A percentile compares a stretch with the other conserved stretches of the same genome.
These are phyloP conservation scores for Takifugu rubripes DNA, from an alignment of 2,797 vertebrate genomes.

Conservation along the genomic window DNA sequence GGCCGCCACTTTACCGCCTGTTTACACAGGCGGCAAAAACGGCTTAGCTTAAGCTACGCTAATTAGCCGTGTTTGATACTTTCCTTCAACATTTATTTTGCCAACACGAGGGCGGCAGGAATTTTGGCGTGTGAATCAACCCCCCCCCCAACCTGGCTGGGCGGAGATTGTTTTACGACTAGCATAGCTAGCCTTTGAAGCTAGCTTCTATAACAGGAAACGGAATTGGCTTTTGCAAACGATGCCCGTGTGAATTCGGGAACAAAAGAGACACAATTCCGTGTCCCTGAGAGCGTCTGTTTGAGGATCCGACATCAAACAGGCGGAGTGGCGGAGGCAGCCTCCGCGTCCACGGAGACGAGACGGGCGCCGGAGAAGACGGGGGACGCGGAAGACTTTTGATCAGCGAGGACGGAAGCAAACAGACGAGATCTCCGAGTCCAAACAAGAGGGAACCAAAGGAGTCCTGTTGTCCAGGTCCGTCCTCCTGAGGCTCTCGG, in stretches of 20 bases:
- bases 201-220: conserved; percentile 44
- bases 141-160: too few species aligned
- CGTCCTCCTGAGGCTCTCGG: not conserved
- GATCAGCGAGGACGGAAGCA: conserved; percentile 37
- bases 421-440: conserved; percentile 4
- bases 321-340: conserved; percentile 48
- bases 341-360: too few species aligned
- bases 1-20: too few species aligned
- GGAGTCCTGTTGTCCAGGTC: too few species aligned
- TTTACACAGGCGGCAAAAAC: too few species aligned
- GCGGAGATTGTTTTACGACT: not conserved
- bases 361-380: too few species aligned
- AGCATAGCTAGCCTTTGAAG: conserved; percentile 22
- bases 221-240: conserved; percentile 42
- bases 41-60: too few species aligned
- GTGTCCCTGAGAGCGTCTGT: conserved; percentile 42
- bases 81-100: too few species aligned
- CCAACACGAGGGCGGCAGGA: too few species aligned
- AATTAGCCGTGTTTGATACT: too few species aligned
- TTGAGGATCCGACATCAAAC: conserved; percentile 71
- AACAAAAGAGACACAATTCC: conserved; percentile 30
- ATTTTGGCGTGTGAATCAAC: too few species aligned
- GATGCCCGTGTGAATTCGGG: conserved; percentile 39
- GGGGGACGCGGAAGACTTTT: conserved; percentile 30
- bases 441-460: too few species aligned